Conservation (phyloP, 2,797 vertebrate species). For the Halcyon leucocephala region DNA sequence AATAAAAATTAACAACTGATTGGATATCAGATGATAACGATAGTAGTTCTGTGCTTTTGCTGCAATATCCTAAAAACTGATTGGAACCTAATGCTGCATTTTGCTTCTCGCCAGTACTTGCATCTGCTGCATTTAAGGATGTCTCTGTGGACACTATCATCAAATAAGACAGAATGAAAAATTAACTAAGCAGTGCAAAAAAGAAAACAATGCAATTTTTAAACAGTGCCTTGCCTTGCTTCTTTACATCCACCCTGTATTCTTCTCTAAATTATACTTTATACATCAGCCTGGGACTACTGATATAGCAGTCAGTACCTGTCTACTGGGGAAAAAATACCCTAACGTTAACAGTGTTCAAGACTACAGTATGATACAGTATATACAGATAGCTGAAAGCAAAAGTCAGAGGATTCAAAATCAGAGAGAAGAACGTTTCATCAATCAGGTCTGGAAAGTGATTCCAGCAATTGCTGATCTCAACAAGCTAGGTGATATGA, state of each 20-base stretch:
- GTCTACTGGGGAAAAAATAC: constrained; percentile 54
- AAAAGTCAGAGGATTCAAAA: constrained; percentile 68
- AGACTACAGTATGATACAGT: constrained; percentile 80
- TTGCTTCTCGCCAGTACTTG: constrained; percentile 21
- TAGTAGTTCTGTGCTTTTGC: neutral
- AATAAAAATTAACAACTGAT: neutral
- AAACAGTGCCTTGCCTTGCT: constrained; percentile 67
- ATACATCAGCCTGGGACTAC: constrained; percentile 66
- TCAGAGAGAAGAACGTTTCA: constrained; percentile 67
- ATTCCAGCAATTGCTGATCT: constrained; percentile 72
- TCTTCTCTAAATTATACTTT: constrained; percentile 60
- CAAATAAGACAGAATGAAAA: constrained; percentile 66
- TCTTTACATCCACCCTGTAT: constrained; percentile 64
- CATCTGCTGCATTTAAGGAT: constrained; percentile 44
- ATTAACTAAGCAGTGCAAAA: constrained; percentile 66
- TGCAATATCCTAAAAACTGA: constrained; percentile 24
- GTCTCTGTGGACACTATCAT: neutral
- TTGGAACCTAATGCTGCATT: constrained; percentile 28
- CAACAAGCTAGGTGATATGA: constrained; percentile 69
- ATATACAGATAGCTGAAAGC: constrained; percentile 77
- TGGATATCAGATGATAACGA: neutral
- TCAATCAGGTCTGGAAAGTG: constrained; percentile 73
- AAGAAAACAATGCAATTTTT: constrained; percentile 53
- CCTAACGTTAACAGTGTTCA: constrained; percentile 77
- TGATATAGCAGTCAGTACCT: constrained; percentile 67